Conservation (phyloP, 2,797 vertebrate species). For the Chiroxiphia lanceolata region DNA sequence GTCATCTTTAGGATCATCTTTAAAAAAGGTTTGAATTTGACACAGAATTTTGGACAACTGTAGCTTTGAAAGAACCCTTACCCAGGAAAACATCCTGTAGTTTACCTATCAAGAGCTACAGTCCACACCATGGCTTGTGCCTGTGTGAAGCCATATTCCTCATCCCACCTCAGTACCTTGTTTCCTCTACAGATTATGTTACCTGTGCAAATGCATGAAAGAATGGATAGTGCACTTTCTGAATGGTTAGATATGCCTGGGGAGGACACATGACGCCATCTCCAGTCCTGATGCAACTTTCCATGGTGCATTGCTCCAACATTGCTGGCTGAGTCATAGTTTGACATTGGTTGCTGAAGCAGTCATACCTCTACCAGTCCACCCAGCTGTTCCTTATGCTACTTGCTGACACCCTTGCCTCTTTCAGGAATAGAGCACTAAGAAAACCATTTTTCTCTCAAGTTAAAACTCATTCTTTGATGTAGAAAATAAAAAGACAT, state of each 20-base stretch:
- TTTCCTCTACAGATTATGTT: background rate
- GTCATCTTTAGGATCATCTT: background rate
- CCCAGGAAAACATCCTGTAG: background rate
- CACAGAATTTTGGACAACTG: background rate
- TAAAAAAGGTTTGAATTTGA: background rate
- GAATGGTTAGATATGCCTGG: background rate
- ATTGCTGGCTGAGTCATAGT: background rate
- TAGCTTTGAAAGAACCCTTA: background rate
- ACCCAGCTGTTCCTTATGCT: background rate
- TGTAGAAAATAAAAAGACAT: background rate
- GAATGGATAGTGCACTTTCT: background rate
- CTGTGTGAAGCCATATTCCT: background rate
- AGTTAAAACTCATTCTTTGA: background rate
- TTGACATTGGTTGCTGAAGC: background rate
- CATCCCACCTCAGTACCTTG: background rate
- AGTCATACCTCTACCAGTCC: background rate
- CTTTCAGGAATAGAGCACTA: background rate
- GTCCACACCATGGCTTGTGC: background rate
- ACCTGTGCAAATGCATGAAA: background rate
- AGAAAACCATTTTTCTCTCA: background rate
- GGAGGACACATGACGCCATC: background rate
- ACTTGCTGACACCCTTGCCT: background rate
- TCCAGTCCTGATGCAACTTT: background rate
- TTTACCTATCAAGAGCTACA: background rate
- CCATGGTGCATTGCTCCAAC: no score